These are phyloP conservation scores for Xylota sylvarum DNA, from an alignment of 2,888 invertebrate genomes.

Conservation along the genomic window DNA sequence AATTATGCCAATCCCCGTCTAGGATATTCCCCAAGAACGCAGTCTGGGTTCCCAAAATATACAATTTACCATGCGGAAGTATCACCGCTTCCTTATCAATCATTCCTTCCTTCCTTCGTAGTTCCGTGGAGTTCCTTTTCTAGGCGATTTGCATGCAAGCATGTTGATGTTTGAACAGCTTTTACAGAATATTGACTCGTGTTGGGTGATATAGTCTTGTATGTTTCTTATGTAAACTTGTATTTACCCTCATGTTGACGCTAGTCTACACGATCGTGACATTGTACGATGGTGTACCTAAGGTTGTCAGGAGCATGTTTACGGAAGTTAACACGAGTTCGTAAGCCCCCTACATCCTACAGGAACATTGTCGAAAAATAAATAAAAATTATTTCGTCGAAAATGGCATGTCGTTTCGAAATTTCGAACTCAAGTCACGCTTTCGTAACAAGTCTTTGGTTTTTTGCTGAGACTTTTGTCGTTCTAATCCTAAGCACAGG, in stretches of 20 bases:
- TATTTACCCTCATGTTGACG: conserved; percentile 42
- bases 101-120: conserved; percentile 44
- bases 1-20: conserved; percentile 63
- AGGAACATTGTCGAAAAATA: neutral
- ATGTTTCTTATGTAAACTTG: conserved; percentile 34
- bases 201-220: conserved; percentile 25
- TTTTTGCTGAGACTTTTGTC: conserved; percentile 24
- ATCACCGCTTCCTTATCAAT: conserved; percentile 58
- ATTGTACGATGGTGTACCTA: neutral
- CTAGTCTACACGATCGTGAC: conserved; percentile 3
- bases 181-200: conserved; percentile 69
- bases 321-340: conserved; percentile 60
- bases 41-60: conserved; percentile 24
- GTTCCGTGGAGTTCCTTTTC: conserved; percentile 52
- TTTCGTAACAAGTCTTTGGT: conserved; percentile 30
- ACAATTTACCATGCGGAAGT: conserved; percentile 53
- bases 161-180: conserved; percentile 72
- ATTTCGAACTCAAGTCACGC: conserved; percentile 52
- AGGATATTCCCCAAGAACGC: conserved; percentile 58
- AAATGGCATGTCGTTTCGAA: neutral
- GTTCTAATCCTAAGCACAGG: conserved; percentile 66
- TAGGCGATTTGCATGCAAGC: conserved; percentile 70
- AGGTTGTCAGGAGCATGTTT: conserved; percentile 47
- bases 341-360: neutral
- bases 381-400: conserved; percentile 8